phyloP scores from a whole-genome alignment of 2,888 invertebrate genomes.

The Graphium colonna region DNA sequence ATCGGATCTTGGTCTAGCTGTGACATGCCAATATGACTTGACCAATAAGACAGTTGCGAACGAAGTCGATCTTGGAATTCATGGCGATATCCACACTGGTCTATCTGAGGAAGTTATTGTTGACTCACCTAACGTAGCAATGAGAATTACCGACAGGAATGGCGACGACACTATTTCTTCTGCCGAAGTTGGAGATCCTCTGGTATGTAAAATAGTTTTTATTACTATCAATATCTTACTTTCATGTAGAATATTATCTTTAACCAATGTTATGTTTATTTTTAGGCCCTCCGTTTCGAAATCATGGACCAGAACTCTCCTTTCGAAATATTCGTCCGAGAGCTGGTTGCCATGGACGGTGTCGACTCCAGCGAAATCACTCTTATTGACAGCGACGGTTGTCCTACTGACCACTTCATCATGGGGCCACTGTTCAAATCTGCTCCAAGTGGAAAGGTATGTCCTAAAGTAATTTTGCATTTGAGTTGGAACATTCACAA shows the following conservation, averaged over 20 bases:
- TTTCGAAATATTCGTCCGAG: slow-evolving; percentile 96
- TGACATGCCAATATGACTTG: slow-evolving; percentile 96
- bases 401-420: slow-evolving; percentile 95
- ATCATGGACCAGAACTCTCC: slow-evolving; percentile 95
- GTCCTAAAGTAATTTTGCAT: no score
- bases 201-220: slow-evolving; percentile 56
- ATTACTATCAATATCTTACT: not conserved
- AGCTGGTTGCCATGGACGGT: slow-evolving; percentile 96
- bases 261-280: slow-evolving; percentile 41
- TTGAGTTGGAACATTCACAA: no score
- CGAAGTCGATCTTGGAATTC: slow-evolving; percentile 93
- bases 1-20: slow-evolving; percentile 94
- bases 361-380: slow-evolving; percentile 95
- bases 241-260: not conserved
- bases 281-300: slow-evolving; percentile 90
- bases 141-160: slow-evolving; percentile 93
- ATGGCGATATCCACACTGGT: slow-evolving; percentile 92
- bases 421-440: slow-evolving; percentile 96
- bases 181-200: slow-evolving; percentile 95
- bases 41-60: slow-evolving; percentile 96
- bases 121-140: slow-evolving; percentile 96
- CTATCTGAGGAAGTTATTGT: slow-evolving; percentile 95
- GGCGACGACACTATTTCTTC: slow-evolving; percentile 91
- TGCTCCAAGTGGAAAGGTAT: slow-evolving; percentile 87
- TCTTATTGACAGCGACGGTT: slow-evolving; percentile 93